Conservation (phyloP, 2,797 vertebrate genomes). For the Poecilia picta region DNA sequence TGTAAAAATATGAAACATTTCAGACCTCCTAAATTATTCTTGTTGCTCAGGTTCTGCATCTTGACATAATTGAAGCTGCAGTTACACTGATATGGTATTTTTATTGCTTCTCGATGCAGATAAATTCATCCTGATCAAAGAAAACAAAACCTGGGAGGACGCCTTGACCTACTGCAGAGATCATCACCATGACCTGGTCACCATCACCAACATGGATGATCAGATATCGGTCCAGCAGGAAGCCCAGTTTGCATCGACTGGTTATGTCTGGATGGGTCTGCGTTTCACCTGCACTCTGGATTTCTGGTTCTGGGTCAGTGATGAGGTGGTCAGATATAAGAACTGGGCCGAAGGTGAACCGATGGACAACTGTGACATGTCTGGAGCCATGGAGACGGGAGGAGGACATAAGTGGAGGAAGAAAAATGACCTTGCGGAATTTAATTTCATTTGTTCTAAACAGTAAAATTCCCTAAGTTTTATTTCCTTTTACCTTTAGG, state of each 20-base stretch:
- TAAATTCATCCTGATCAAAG: neutral
- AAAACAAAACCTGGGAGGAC: neutral
- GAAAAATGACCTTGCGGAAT: neutral
- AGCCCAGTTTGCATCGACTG: neutral
- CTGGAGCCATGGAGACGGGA: neutral
- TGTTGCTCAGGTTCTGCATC: no score
- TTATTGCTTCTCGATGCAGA: neutral
- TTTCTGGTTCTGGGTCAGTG: neutral
- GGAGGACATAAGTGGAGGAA: neutral
- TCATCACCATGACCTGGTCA: neutral
- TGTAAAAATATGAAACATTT: no score
- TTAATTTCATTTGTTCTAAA: neutral
- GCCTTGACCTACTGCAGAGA: neutral
- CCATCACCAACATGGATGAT: neutral
- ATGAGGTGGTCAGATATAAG: neutral
- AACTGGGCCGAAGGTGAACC: neutral
- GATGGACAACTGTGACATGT: neutral
- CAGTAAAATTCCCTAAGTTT: neutral
- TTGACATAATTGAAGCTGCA: no score
- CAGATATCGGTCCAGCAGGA: neutral
- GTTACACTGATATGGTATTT: no score
- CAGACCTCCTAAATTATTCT: no score
- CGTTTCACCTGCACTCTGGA: neutral
- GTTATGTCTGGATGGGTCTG: neutral
- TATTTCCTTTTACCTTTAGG: no score